These are phyloP conservation scores for Brachionus koreanus DNA, from an alignment of 1,140 invertebrate species.

Conservation along the genomic window DNA sequence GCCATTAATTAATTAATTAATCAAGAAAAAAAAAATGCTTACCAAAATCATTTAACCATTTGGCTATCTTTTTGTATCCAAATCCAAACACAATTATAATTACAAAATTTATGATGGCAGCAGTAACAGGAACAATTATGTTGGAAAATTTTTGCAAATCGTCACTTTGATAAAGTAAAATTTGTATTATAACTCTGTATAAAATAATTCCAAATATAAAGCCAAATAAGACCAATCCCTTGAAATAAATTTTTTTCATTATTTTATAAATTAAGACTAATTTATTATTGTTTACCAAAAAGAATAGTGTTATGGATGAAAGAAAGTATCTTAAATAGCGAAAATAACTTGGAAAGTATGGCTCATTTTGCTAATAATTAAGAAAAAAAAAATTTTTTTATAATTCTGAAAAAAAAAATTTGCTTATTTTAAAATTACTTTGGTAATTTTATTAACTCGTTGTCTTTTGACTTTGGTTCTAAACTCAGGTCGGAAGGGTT, in stretches of 20 bases:
- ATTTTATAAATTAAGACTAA: neutral
- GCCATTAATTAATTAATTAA: too few species aligned
- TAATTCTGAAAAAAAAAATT: too few species aligned
- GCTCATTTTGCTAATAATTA: conserved; percentile 49
- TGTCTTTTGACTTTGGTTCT: neutral
- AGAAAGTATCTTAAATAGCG: conserved; percentile 49
- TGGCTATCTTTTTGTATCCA: neutral
- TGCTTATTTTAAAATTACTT: neutral
- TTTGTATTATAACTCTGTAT: conserved; percentile 77
- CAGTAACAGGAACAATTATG: conserved; percentile 68
- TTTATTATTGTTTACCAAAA: neutral
- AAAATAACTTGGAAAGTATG: conserved; percentile 49
- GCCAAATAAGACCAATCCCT: conserved; percentile 75
- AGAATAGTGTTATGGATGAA: conserved; percentile 47
- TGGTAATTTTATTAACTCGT: conserved; percentile 21
- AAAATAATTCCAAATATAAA: conserved; percentile 86
- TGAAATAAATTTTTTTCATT: too few species aligned
- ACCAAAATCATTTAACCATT: conserved; percentile 45
- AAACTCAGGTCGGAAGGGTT: conserved; percentile 23
- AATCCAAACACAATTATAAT: neutral
- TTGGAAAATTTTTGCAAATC: conserved; percentile 77
- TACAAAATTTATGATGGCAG: conserved; percentile 51
- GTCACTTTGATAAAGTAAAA: conserved; percentile 47
- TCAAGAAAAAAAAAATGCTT: too few species aligned
- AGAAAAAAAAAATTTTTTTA: neutral